phyloP scores from a whole-genome alignment of 2,113 vertebrate species.

The Cynopterus brachyotis region DNA sequence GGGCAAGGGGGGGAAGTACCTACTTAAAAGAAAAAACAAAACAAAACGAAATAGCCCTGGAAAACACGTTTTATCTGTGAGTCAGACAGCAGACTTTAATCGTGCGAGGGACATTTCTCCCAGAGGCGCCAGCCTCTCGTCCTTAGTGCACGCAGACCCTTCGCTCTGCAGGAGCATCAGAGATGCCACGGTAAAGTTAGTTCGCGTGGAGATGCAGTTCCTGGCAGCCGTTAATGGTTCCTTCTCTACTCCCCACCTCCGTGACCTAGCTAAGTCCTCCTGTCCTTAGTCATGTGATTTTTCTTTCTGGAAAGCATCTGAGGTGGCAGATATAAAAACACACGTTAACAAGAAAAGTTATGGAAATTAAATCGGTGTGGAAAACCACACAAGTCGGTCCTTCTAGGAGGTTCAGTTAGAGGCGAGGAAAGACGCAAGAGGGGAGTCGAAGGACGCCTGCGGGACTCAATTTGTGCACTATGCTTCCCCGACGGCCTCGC shows the following conservation, averaged over 20 bases:
- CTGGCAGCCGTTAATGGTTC: background rate
- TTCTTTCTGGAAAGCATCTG: background rate
- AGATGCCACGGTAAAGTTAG: background rate
- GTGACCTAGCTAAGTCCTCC: background rate
- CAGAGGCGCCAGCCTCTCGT: rapidly evolving
- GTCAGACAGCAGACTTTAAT: background rate
- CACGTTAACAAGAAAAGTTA: background rate
- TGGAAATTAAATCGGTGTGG: background rate
- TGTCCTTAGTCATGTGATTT: background rate
- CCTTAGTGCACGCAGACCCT: no score
- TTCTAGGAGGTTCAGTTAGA: background rate
- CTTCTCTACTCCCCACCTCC: background rate
- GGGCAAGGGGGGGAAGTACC: background rate
- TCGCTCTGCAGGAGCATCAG: background rate
- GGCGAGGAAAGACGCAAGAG: background rate
- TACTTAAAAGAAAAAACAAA: background rate
- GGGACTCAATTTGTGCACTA: rapidly evolving
- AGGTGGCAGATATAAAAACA: background rate
- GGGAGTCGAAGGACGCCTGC: background rate
- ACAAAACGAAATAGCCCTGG: background rate
- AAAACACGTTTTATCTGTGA: background rate
- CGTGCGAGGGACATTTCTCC: rapidly evolving
- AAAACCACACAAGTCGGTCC: background rate
- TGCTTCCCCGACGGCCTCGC: background rate
- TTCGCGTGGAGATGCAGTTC: background rate